Evolutionary conservation across 2,888 invertebrate genomes (phyloP).

Genomic region (Alviniconcha strummeri): DNA sequence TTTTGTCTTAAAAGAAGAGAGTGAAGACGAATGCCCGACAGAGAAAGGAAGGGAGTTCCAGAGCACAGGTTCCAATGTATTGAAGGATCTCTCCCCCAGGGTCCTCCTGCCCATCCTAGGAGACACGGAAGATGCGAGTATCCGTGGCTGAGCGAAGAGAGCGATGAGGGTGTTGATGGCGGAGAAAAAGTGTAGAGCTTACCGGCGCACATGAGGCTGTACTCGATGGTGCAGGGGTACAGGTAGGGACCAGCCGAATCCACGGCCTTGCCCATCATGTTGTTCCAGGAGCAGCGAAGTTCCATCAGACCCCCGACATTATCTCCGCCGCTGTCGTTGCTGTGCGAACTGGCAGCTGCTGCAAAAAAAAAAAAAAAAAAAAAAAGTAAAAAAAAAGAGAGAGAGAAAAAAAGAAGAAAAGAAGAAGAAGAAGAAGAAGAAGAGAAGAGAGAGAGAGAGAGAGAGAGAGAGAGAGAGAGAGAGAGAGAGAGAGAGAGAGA

Average conservation of each 20-base stretch:
- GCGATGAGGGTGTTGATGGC: too few species aligned
- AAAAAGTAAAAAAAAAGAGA: background rate
- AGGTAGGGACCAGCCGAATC: constrained; percentile 82
- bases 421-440: background rate
- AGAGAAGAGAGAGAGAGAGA: background rate
- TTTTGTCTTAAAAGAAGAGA: too few species aligned
- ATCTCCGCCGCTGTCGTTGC: background rate
- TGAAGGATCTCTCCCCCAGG: too few species aligned
- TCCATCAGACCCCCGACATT: background rate
- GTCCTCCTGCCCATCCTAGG: too few species aligned
- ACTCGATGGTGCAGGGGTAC: constrained; percentile 96
- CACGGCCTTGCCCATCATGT: constrained; percentile 55
- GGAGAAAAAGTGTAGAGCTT: constrained; percentile 9
- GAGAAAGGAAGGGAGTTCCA: too few species aligned
- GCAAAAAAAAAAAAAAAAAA: background rate
- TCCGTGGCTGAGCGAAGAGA: too few species aligned
- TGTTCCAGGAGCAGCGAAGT: constrained; percentile 42
- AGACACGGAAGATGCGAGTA: too few species aligned
- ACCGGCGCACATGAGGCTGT: constrained; percentile 92
- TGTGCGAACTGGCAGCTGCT: background rate
- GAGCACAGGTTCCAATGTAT: too few species aligned
- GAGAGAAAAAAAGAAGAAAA: too few species aligned
- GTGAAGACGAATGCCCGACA: too few species aligned
- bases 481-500: background rate
- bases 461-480: background rate